Evolutionary conservation across 1,140 invertebrate genomes (phyloP), one percentile per base, ranked within the genome.

Genomic region (Hyposmocoma kahamanoa): DNA sequence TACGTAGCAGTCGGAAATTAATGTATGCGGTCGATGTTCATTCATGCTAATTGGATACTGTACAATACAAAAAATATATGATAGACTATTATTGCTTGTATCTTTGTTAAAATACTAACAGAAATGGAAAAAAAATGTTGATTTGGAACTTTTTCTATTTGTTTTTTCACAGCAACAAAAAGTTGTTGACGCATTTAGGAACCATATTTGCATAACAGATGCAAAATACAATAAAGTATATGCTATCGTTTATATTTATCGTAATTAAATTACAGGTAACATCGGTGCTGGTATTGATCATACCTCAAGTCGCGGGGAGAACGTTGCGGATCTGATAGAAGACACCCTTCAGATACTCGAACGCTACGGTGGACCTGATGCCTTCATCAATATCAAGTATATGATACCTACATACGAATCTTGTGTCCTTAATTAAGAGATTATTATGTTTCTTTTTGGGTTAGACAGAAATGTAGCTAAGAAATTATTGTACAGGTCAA

Each of bases 331-430:
- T 72, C 84, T 96, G 11, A 96, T 98, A 56, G 94, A 98, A 76
- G 96, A 98, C 72, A 98, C 96, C 2, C 86, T 98, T 28, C 95
- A 98, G 87, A 87, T 95, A 17, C 87, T 98, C 47, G 96, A 98
- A 79, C 87, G 90, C 54, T 93, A 94, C 71, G 97, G 97, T 4
- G 96, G 97, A 2, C 92, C 95, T 59, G 95, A 98, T 83, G 96
- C 97, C 4, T 98, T 96, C 72, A 97, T 97, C 61, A 97, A 98
- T 77, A 98, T 98, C 62, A 98, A 98, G 87, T 98, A 98, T 74
- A 96, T 98, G 92, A 90, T 98, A 49, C 97, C 97, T 0, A 98
- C 96, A 3, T 98, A 98, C 65, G 96, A 98, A 78, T 97, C 96
- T n/a, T 96, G 94, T 73, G 90, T 96, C 62, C 86, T 92, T 55